Conservation (phyloP, 2,113 vertebrate species). For the Thermophis baileyi region DNA sequence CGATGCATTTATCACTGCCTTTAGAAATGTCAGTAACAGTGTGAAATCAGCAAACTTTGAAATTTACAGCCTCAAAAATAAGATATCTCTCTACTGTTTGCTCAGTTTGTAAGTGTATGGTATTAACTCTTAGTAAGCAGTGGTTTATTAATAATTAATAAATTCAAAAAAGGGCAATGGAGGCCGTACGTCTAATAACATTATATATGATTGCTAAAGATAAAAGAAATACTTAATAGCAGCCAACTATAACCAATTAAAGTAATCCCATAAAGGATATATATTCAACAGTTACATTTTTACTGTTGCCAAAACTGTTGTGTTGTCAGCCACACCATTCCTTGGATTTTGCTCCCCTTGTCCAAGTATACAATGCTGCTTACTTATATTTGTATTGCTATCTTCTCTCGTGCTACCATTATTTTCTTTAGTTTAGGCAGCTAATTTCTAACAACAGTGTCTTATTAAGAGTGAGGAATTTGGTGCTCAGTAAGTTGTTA, state of each 20-base stretch:
- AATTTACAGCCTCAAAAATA: not conserved
- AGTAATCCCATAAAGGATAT: not conserved
- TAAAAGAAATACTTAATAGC: not conserved
- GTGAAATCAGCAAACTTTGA: not conserved
- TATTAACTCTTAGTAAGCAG: not conserved
- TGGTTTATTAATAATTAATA: not conserved
- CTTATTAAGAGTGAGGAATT: slow-evolving; percentile 73
- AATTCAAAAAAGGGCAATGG: not conserved
- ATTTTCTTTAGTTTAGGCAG: slow-evolving; percentile 67
- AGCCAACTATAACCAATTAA: not conserved
- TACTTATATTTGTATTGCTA: slow-evolving; percentile 61
- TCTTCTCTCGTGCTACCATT: slow-evolving; percentile 50
- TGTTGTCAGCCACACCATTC: slow-evolving; percentile 8
- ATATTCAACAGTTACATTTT: not conserved
- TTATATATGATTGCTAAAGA: not conserved
- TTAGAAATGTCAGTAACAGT: not conserved
- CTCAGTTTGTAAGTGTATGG: not conserved
- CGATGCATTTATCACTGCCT: not conserved
- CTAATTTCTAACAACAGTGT: slow-evolving; percentile 61
- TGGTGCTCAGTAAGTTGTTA: slow-evolving; percentile 75
- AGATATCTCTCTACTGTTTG: not conserved
- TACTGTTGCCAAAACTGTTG: not conserved
- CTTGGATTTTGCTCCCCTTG: slow-evolving; percentile 35
- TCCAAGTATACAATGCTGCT: slow-evolving; percentile 50
- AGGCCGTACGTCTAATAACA: not conserved